Evolutionary conservation across 2,113 vertebrate species (phyloP), one percentile per base, ranked within the genome.

Genomic region (Ptilorrhoa leucosticta): DNA sequence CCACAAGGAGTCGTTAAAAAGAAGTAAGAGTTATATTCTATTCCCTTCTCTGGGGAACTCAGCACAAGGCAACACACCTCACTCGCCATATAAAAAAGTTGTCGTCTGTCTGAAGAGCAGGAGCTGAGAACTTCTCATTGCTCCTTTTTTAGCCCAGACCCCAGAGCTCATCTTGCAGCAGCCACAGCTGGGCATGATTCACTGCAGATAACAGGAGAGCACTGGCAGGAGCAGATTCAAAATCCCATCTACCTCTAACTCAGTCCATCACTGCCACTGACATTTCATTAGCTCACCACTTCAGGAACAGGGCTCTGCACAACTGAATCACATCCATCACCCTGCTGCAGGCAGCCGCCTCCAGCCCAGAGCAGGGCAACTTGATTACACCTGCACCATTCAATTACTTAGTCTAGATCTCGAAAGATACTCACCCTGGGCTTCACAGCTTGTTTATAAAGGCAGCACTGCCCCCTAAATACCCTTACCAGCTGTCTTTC

Each of bases 371-470:
- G 39, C 58, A 47, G 19, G 39, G 37, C 56, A 66, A 42, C 30
- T n/a, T 24, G 40, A 30, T 82, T 88, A 37, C 15, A 53, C 18
- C 35, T 69, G 45, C 37, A 58, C 30, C 53, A 21, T 64, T 68
- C 70, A 65, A 47, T 85, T 76, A 56, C 63, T 70, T 31, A 30
- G 26, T 5, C 42, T 33, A 31, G 57, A 73, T 72, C 70, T 73
- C 1, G 0, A 61, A 28, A 69, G 48, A 60, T 23, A 77, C 40
- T 80, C 5, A 0, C 57, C 28, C 9, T 9, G 83, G 58, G 9
- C 75, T 69, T 72, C 70, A 50, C 79, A 65, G 54, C 37, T 60
- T 8, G 0, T 30, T 40, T 64, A 9, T 42, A 33, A 68, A 72
- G 48, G 37, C 50, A 71, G 12, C 28, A 13, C 15, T 83, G 30